A percentile compares a stretch with the other conserved stretches of the same genome.
phyloP scores from a whole-genome alignment of 2,797 vertebrate species.

The Eptatretus atami region DNA sequence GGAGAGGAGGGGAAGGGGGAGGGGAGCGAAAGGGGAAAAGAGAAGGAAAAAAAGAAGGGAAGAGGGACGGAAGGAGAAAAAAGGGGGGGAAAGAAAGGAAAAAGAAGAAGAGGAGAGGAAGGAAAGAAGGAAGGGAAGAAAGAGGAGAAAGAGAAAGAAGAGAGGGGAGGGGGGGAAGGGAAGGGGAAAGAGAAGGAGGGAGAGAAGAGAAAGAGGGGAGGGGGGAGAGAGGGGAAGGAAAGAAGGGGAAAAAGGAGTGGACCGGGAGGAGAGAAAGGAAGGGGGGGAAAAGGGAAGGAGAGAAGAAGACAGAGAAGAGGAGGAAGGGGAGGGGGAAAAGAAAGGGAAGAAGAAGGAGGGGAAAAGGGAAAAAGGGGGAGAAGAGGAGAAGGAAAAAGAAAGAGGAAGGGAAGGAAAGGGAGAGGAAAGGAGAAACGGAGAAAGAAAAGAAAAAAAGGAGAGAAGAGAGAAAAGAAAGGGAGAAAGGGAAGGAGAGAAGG shows the following conservation, averaged over 20 bases:
- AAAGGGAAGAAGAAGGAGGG: no score
- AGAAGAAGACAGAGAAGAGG: no score
- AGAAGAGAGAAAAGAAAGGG: no score
- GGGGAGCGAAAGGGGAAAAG: not conserved
- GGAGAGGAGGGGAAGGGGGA: not conserved
- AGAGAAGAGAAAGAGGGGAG: not conserved
- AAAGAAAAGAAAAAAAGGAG: not conserved
- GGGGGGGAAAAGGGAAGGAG: no score
- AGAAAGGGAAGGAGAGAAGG: conserved; percentile 1
- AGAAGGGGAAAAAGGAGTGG: not conserved
- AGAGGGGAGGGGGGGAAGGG: not conserved
- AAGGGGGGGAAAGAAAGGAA: not conserved
- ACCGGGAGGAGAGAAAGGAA: not conserved
- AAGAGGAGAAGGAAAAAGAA: not conserved
- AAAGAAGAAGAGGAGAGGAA: not conserved
- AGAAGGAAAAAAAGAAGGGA: not conserved
- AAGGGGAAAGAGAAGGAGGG: not conserved
- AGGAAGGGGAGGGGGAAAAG: no score
- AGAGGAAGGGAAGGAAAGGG: no score
- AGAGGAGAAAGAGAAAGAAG: not conserved
- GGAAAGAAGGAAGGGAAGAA: not conserved
- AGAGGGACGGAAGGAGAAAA: not conserved
- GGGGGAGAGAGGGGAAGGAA: not conserved
- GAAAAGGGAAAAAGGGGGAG: no score
- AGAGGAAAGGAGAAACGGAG: no score